Evolutionary conservation across 2,113 vertebrate species (phyloP).

Genomic region (Litocranius walleri): DNA sequence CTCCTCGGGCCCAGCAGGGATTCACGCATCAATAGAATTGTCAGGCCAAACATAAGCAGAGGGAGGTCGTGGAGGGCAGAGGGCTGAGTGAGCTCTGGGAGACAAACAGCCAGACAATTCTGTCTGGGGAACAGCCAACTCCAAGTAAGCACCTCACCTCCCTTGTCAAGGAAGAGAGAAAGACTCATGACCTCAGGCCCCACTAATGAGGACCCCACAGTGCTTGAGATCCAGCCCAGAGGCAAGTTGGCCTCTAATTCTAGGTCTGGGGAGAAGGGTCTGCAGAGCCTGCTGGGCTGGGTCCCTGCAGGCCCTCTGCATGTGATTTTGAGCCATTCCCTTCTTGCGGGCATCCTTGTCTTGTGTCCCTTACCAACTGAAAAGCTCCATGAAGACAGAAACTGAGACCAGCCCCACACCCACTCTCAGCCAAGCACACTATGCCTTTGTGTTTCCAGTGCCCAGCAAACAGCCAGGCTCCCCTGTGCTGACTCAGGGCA

Average conservation of each 20-base stretch:
- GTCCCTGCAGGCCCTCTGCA: accelerated
- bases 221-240: background rate
- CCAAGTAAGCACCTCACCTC: background rate
- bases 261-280: background rate
- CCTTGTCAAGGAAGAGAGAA: background rate
- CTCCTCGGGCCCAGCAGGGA: background rate
- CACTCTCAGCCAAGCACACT: background rate
- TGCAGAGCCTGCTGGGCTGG: background rate
- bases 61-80: background rate
- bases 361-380: background rate
- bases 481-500: background rate
- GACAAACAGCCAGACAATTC: background rate
- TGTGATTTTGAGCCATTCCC: background rate
- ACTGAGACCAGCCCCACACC: background rate
- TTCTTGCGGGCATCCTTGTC: background rate
- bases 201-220: background rate
- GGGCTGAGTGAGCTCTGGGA: background rate
- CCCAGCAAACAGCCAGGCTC: background rate
- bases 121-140: background rate
- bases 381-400: background rate
- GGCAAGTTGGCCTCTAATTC: background rate
- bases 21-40: background rate
- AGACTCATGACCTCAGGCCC: background rate
- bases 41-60: background rate
- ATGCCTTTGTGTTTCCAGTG: no score